These are phyloP conservation scores for Vulpes vulpes DNA, from an alignment of 2,113 vertebrate species.

Conservation along the genomic window DNA sequence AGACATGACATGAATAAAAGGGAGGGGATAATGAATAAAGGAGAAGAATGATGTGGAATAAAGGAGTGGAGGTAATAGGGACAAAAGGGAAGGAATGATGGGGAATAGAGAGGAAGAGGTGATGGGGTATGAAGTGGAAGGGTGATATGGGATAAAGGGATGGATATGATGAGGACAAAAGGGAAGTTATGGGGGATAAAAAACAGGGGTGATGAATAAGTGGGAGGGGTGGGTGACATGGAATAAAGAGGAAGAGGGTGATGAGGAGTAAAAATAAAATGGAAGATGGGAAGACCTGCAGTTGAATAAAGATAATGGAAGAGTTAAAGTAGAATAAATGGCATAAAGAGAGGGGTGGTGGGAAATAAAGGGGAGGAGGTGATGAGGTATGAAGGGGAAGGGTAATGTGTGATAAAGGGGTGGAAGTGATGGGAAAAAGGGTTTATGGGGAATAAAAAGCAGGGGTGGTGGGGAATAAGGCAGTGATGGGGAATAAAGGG, in stretches of 20 bases:
- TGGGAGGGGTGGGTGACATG: too few relatives aligned
- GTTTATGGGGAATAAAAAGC: neutral
- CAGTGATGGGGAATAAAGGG: neutral
- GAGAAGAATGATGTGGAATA: neutral
- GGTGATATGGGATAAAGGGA: neutral
- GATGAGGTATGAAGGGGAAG: neutral
- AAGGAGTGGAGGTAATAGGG: neutral
- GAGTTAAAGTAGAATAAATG: too few relatives aligned
- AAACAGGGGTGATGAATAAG: too few relatives aligned
- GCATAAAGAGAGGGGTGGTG: too few relatives aligned
- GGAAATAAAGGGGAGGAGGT: too few relatives aligned
- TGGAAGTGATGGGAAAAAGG: neutral
- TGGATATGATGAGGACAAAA: neutral
- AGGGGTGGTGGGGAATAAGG: neutral
- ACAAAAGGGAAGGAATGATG: neutral
- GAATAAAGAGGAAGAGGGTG: too few relatives aligned
- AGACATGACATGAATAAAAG: neutral
- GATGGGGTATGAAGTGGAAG: neutral
- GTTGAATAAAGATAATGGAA: too few relatives aligned
- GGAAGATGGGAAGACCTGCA: too few relatives aligned
- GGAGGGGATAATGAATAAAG: neutral
- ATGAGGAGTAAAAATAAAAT: too few relatives aligned
- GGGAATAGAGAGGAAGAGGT: neutral
- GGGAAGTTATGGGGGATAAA: too few relatives aligned
- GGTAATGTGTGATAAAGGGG: neutral